These are phyloP conservation scores for Cremastinae sp. DNA, from an alignment of 2,888 invertebrate genomes.

Conservation along the genomic window DNA sequence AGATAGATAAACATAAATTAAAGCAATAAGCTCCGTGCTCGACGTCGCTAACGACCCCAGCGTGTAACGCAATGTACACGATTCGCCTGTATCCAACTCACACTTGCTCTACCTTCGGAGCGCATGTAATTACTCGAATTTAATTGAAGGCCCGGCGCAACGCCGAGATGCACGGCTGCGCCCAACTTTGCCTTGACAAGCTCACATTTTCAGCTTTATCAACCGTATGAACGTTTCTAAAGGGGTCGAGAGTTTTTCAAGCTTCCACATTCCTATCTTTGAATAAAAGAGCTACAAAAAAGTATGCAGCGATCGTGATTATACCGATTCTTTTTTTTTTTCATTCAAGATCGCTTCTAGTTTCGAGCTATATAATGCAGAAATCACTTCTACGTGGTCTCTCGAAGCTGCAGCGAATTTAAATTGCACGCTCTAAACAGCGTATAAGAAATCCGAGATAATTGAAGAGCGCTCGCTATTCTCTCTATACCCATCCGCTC, in stretches of 20 bases:
- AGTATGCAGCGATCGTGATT: too few relatives aligned
- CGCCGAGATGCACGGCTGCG: neutral
- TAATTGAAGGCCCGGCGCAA: conserved; percentile 15
- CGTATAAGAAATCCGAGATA: conserved; percentile 17
- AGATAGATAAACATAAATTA: conserved; percentile 2
- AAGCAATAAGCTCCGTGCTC: neutral
- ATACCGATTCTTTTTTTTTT: too few relatives aligned
- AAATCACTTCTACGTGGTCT: too few relatives aligned
- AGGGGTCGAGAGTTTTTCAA: too few relatives aligned
- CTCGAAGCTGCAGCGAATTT: neutral
- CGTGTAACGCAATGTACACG: conserved; percentile 1
- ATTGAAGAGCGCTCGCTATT: conserved; percentile 17
- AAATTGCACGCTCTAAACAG: neutral
- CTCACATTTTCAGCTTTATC: conserved; percentile 1
- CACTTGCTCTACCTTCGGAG: neutral
- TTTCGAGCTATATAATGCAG: too few relatives aligned
- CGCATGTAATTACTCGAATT: conserved; percentile 27
- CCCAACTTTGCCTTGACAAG: conserved; percentile 2
- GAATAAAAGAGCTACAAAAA: too few relatives aligned
- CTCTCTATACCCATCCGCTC: conserved; percentile 1
- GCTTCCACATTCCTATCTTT: too few relatives aligned
- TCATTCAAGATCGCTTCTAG: too few relatives aligned
- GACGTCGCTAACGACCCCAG: conserved; percentile 20
- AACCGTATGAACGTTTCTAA: neutral
- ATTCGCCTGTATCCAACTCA: conserved; percentile 10